Percentiles rank a stretch among this genome's conserved stretches.
phyloP scores from a whole-genome alignment of 2,113 vertebrate genomes.

The Archocentrus centrarchus region DNA sequence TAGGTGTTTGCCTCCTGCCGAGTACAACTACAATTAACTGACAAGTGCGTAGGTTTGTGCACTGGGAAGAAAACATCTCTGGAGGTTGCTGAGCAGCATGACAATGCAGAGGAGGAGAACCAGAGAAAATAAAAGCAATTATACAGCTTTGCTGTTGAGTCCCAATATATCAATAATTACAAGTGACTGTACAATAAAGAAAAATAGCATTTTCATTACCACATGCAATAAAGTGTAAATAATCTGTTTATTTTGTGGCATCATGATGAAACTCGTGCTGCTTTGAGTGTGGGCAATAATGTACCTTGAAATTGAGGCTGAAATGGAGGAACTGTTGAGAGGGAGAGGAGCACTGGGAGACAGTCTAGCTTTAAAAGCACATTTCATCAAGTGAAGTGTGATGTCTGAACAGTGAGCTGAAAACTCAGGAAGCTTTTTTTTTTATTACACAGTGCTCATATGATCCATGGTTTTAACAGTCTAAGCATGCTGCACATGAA shows the following conservation, averaged over 20 bases:
- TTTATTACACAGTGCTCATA: not conserved
- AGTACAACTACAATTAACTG: conserved; percentile 14
- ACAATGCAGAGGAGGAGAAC: not conserved
- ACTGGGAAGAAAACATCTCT: not conserved
- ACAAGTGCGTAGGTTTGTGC: not conserved
- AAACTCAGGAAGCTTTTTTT: not conserved
- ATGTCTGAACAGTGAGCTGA: conserved; percentile 29
- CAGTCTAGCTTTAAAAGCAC: conserved; percentile 13
- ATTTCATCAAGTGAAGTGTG: conserved; percentile 30
- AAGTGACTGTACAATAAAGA: conserved; percentile 20
- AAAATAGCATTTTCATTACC: conserved; percentile 29
- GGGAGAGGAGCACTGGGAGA: conserved; percentile 14
- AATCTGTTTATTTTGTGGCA: conserved; percentile 34
- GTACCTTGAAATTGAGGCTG: conserved; percentile 62
- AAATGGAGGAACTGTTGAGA: conserved; percentile 26
- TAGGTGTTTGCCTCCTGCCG: conserved; percentile 23
- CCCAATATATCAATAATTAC: conserved; percentile 45
- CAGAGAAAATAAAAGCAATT: not conserved
- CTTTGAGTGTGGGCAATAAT: conserved; percentile 39
- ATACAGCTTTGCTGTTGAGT: conserved; percentile 16
- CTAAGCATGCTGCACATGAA: conserved; percentile 13
- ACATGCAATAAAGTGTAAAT: conserved; percentile 44
- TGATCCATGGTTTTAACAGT: conserved; percentile 7
- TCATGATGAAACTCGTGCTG: conserved; percentile 39
- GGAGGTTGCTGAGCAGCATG: not conserved